Evolutionary conservation across 2,113 vertebrate species (phyloP).

Genomic region (Athene cunicularia): DNA sequence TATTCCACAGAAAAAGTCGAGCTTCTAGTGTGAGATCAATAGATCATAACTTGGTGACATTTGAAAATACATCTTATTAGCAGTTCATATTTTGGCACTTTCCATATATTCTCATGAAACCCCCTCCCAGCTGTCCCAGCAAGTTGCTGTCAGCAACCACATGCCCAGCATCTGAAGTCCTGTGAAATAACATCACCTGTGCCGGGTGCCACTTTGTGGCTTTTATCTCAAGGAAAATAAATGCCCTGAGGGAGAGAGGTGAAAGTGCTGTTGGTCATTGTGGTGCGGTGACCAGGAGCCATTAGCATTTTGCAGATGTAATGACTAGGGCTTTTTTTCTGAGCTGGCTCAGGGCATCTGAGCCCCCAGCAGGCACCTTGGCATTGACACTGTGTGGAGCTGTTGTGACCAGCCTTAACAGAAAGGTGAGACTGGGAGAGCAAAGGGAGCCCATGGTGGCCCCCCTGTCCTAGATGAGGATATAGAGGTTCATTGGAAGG

Average conservation of each 20-base stretch:
- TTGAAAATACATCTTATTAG: conserved; percentile 59
- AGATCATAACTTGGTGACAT: conserved; percentile 24
- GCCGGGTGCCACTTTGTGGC: not conserved
- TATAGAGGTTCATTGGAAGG: fast-evolving
- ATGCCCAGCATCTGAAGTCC: not conserved
- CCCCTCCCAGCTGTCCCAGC: not conserved
- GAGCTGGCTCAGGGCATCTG: not conserved
- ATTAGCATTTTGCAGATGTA: not conserved
- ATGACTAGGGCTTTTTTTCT: not conserved
- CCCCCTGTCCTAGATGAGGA: not conserved
- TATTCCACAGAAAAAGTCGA: conserved; percentile 12
- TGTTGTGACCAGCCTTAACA: not conserved
- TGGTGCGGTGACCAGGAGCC: not conserved
- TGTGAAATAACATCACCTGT: not conserved
- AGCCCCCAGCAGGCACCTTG: not conserved
- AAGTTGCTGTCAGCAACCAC: not conserved
- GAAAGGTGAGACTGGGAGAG: not conserved
- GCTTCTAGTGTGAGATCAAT: conserved; percentile 10
- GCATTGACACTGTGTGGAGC: not conserved
- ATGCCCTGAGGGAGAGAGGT: not conserved
- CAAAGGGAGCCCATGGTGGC: not conserved
- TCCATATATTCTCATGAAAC: not conserved
- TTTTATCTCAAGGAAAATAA: not conserved
- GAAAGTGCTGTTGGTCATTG: not conserved
- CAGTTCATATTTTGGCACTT: conserved; percentile 47